phyloP scores from a whole-genome alignment of 2,888 invertebrate species.

The Ophion obscuratus region DNA sequence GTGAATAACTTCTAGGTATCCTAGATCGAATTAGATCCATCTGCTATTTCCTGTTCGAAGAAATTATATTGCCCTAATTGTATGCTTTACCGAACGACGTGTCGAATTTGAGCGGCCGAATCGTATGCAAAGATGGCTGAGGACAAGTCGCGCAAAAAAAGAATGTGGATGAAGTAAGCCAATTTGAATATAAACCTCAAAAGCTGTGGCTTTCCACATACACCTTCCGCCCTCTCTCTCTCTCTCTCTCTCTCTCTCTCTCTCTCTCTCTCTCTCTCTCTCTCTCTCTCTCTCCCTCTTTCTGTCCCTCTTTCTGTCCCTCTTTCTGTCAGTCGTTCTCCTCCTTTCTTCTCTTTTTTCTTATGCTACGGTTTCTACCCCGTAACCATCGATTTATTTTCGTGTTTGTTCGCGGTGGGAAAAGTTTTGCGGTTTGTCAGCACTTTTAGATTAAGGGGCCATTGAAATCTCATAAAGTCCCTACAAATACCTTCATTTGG shows the following conservation, averaged over 20 bases:
- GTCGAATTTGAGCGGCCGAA: conserved; percentile 35
- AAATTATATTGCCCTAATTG: neutral
- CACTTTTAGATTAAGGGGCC: conserved; percentile 82
- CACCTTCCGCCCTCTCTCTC: conserved; percentile 8
- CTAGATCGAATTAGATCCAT: neutral
- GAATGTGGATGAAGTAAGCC: conserved; percentile 64
- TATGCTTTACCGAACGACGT: conserved; percentile 19
- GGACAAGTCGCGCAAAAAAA: conserved; percentile 49
- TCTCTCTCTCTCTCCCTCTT: conserved; percentile 44
- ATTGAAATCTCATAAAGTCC: conserved; percentile 83
- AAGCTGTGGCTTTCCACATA: conserved; percentile 70
- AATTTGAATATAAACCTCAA: conserved; percentile 82
- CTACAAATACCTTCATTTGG: conserved; percentile 81
- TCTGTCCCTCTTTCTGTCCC: neutral
- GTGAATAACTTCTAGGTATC: neutral
- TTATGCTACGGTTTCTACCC: conserved; percentile 39
- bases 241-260: conserved; percentile 26
- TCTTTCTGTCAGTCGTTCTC: neutral
- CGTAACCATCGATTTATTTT: conserved; percentile 81
- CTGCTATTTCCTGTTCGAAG: neutral
- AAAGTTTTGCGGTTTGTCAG: conserved; percentile 84
- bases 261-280: conserved; percentile 38
- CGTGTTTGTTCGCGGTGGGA: conserved; percentile 82
- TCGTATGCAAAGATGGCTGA: conserved; percentile 25
- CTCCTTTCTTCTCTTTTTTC: conserved; percentile 57